A percentile compares a stretch with the other conserved stretches of the same genome.
These are phyloP conservation scores for Amphilophus citrinellus DNA, from an alignment of 2,113 vertebrate genomes.

Conservation along the genomic window DNA sequence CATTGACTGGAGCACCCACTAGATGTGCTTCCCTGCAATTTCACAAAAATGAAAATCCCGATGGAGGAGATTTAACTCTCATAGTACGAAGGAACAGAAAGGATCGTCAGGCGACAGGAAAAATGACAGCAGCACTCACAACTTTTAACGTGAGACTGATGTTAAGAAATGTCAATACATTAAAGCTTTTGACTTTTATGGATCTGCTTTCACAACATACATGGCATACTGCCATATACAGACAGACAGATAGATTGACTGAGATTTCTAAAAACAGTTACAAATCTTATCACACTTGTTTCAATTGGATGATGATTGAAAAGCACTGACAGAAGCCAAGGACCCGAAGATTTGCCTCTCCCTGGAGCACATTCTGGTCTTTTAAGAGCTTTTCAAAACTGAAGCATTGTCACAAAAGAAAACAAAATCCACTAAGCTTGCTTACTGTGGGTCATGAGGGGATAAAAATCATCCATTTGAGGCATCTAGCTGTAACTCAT, in stretches of 20 bases:
- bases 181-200: not conserved
- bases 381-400: not conserved
- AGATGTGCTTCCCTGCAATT: not conserved
- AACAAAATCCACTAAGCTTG: accelerated
- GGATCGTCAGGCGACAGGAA: accelerated
- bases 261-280: not conserved
- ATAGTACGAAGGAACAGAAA: not conserved
- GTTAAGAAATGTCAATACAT: not conserved
- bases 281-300: not conserved
- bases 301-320: not conserved
- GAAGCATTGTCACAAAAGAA: not conserved
- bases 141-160: not conserved
- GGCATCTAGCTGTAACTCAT: conserved; percentile 11
- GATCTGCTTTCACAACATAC: too few relatives aligned
- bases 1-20: too few relatives aligned
- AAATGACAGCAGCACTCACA: not conserved
- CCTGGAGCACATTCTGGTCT: not conserved
- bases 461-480: not conserved
- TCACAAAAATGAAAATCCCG: too few relatives aligned
- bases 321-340: not conserved
- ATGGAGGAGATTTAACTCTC: not conserved
- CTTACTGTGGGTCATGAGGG: not conserved
- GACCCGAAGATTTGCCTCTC: not conserved
- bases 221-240: too few relatives aligned
- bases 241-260: too few relatives aligned